A percentile compares a stretch with the other conserved stretches of the same genome.
phyloP scores from a whole-genome alignment of 2,888 invertebrate genomes.

The Antheraea yamamai region DNA sequence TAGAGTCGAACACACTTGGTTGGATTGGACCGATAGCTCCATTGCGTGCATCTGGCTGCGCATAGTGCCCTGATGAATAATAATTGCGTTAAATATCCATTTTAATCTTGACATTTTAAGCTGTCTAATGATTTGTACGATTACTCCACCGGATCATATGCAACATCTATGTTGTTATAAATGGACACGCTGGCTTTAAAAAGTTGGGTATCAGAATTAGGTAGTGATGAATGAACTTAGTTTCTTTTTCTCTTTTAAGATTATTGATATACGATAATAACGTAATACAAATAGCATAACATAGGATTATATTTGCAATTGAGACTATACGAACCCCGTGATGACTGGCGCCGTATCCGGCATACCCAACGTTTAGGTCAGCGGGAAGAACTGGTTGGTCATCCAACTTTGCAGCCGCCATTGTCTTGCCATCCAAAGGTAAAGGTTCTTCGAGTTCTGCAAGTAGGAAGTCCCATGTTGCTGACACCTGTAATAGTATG shows the following conservation, averaged over 20 bases:
- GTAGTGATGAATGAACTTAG: background rate
- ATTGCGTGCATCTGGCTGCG: slow-evolving; percentile 71
- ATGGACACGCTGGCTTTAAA: background rate
- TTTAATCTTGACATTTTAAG: background rate
- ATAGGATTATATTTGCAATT: background rate
- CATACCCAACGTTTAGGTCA: slow-evolving; percentile 58
- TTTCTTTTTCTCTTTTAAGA: no score
- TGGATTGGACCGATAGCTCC: slow-evolving; percentile 53
- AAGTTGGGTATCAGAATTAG: background rate
- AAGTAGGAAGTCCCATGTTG: slow-evolving; percentile 69
- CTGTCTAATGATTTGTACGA: background rate
- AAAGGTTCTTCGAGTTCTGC: slow-evolving; percentile 65
- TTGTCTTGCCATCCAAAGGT: slow-evolving; percentile 55
- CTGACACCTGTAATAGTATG: slow-evolving; percentile 58
- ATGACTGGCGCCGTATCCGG: slow-evolving; percentile 67
- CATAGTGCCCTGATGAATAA: slow-evolving; percentile 61
- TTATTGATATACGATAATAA: no score
- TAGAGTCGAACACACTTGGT: slow-evolving; percentile 52
- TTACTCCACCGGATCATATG: background rate
- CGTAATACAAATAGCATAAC: background rate
- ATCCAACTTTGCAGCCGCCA: slow-evolving; percentile 57
- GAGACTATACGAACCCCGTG: slow-evolving; percentile 56
- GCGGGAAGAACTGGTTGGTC: slow-evolving; percentile 37
- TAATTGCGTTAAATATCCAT: slow-evolving; percentile 10
- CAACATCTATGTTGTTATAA: background rate